Evolutionary conservation across 1,140 invertebrate genomes (phyloP).

Genomic region (Nymphalis io): DNA sequence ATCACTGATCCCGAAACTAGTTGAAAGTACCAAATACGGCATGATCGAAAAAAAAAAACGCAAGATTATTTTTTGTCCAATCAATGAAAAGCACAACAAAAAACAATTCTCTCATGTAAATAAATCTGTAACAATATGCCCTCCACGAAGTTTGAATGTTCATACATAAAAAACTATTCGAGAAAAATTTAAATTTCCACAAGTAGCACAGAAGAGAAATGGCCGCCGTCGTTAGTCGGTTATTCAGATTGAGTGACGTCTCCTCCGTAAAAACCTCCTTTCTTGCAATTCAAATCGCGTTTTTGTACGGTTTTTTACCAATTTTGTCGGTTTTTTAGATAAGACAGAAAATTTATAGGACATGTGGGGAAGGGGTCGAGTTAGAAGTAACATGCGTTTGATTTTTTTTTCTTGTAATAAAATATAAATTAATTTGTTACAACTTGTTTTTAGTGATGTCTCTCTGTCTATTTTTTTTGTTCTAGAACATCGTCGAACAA

Average conservation of each 20-base stretch:
- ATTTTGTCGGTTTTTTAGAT: slow-evolving; percentile 66
- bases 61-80: slow-evolving; percentile 60
- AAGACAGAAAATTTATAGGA: slow-evolving; percentile 56
- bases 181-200: slow-evolving; percentile 64
- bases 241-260: slow-evolving; percentile 60
- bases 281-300: slow-evolving; percentile 60
- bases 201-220: slow-evolving; percentile 56
- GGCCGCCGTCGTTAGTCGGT: slow-evolving; percentile 62
- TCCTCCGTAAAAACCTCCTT: slow-evolving; percentile 43
- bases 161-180: slow-evolving; percentile 16
- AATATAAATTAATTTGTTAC: slow-evolving; percentile 16
- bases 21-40: slow-evolving; percentile 39
- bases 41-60: slow-evolving; percentile 53
- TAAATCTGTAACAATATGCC: slow-evolving; percentile 69
- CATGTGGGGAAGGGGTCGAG: slow-evolving; percentile 47
- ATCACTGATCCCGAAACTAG: slow-evolving; percentile 42
- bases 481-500: background rate
- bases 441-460: background rate
- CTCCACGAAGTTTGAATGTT: slow-evolving; percentile 50
- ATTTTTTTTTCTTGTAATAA: slow-evolving; percentile 13
- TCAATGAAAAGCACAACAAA: slow-evolving; percentile 58
- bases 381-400: slow-evolving; percentile 29
- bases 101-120: slow-evolving; percentile 61
- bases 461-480: background rate
- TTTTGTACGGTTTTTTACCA: slow-evolving; percentile 53